phyloP scores from a whole-genome alignment of 2,797 vertebrate genomes.

The Tenualosa thibaudeaui region DNA sequence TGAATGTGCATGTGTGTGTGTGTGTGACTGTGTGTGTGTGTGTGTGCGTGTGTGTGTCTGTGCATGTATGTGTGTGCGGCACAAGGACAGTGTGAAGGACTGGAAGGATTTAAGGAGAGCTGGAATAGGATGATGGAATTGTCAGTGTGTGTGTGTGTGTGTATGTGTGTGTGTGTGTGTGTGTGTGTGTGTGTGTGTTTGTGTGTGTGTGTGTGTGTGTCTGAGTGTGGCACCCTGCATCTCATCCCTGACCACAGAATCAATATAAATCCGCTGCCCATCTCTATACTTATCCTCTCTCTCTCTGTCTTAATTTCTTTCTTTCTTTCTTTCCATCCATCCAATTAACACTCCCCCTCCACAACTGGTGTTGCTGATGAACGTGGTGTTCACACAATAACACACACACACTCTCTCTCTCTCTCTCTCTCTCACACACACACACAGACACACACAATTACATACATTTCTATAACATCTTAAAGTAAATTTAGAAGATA shows the following conservation, averaged over 20 bases:
- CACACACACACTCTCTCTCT: not conserved
- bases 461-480: not conserved
- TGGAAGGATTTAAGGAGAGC: not conserved
- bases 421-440: no score
- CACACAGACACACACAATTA: not conserved
- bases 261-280: not conserved
- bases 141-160: not conserved
- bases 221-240: not conserved
- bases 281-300: not conserved
- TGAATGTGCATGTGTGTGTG: not conserved
- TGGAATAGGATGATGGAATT: not conserved
- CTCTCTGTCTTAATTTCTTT: not conserved
- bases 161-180: not conserved
- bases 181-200: not conserved
- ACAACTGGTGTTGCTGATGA: not conserved
- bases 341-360: not conserved
- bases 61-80: not conserved
- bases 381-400: not conserved
- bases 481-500: not conserved
- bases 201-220: not conserved
- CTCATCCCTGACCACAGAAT: conserved; percentile 5
- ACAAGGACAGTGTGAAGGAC: not conserved
- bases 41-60: not conserved
- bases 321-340: not conserved
- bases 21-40: not conserved